A percentile compares a stretch with the other conserved stretches of the same genome.
Evolutionary conservation across 2,888 invertebrate species (phyloP).

Genomic region (Colostygia pectinataria): DNA sequence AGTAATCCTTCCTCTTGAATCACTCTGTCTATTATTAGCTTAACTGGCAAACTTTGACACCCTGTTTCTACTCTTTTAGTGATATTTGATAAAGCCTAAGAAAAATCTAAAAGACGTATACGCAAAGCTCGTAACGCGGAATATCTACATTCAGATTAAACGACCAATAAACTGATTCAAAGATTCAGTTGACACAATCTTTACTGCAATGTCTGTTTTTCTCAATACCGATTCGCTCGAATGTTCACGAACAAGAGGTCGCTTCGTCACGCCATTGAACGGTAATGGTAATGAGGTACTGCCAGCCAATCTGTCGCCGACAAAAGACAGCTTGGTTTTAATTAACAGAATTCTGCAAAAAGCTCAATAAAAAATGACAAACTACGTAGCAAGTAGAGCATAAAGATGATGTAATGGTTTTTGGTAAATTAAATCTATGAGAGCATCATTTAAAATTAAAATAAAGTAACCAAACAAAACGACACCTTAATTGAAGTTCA

Average conservation of each 20-base stretch:
- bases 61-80: too few species aligned
- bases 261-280: slow-evolving; percentile 54
- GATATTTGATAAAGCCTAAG: too few species aligned
- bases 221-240: slow-evolving; percentile 38
- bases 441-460: too few species aligned
- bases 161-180: slow-evolving; percentile 7
- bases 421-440: background rate
- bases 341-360: slow-evolving; percentile 22
- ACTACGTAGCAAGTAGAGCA: slow-evolving; percentile 15
- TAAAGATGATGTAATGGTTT: background rate
- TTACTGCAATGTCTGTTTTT: slow-evolving; percentile 19
- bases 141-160: slow-evolving; percentile 2
- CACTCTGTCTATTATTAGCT: too few species aligned
- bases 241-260: slow-evolving; percentile 39
- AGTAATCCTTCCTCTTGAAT: too few species aligned
- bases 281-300: slow-evolving; percentile 32
- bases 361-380: slow-evolving; percentile 17
- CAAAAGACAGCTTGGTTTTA: slow-evolving; percentile 18
- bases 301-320: slow-evolving; percentile 47
- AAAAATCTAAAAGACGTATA: background rate
- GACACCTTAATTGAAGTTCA: too few species aligned
- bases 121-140: slow-evolving; percentile 6
- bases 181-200: slow-evolving; percentile 17
- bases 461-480: too few species aligned
- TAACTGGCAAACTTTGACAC: too few species aligned